phyloP scores from a whole-genome alignment of 2,888 invertebrate genomes.

The Nomada fabriciana region DNA sequence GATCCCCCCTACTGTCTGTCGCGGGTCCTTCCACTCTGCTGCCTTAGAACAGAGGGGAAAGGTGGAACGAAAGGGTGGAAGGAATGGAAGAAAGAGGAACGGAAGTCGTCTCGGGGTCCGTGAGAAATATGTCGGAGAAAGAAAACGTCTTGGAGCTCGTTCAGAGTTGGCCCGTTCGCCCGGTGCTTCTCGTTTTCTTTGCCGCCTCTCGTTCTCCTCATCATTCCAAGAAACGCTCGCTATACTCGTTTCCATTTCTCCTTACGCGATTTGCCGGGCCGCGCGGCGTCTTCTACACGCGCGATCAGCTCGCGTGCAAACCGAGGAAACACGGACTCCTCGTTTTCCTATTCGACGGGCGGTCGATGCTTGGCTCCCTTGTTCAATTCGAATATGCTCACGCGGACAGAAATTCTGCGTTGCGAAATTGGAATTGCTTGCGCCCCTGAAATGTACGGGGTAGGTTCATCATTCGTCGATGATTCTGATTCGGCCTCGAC shows the following conservation, averaged over 20 bases:
- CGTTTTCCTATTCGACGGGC: background rate
- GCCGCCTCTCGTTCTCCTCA: conserved; percentile 57
- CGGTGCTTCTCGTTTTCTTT: conserved; percentile 56
- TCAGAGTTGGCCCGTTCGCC: conserved; percentile 23
- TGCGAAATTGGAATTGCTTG: background rate
- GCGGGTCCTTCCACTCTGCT: conserved; percentile 37
- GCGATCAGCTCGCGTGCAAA: conserved; percentile 46
- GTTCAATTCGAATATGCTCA: background rate
- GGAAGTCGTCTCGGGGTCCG: conserved; percentile 66
- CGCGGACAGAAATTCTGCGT: background rate
- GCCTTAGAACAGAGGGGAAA: background rate
- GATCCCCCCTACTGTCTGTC: conserved; percentile 40
- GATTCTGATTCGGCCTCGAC: too few species aligned
- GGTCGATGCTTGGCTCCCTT: background rate
- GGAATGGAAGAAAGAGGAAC: conserved; percentile 62
- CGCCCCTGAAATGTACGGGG: background rate
- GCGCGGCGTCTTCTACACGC: conserved; percentile 23
- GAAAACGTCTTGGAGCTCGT: conserved; percentile 56
- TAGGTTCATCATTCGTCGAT: background rate
- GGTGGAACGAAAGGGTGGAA: conserved; percentile 50
- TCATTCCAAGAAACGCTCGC: conserved; percentile 77
- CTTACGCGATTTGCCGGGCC: conserved; percentile 80
- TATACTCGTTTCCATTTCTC: conserved; percentile 81
- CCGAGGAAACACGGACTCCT: background rate
- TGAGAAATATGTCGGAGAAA: conserved; percentile 67